Evolutionary conservation across 1,140 invertebrate genomes (phyloP).

Genomic region (Cotesia glomerata): DNA sequence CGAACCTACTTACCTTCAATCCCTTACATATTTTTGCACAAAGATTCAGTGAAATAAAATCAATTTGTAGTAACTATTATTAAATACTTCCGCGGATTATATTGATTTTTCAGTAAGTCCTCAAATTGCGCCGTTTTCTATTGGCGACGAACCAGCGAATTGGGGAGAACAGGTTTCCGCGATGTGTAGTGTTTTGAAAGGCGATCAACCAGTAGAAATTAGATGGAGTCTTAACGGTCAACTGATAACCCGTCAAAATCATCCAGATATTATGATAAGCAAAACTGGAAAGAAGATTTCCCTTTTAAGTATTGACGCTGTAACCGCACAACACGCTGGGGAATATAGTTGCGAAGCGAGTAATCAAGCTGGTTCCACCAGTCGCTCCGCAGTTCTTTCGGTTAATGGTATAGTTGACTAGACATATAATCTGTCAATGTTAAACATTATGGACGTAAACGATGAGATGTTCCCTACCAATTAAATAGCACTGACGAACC

Average conservation of each 20-base stretch:
- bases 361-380: slow-evolving; percentile 71
- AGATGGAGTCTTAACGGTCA: slow-evolving; percentile 63
- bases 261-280: slow-evolving; percentile 39
- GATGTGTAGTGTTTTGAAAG: slow-evolving; percentile 73
- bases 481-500: neutral
- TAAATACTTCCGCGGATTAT: too few relatives aligned
- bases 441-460: neutral
- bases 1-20: too few relatives aligned
- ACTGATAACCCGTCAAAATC: slow-evolving; percentile 32
- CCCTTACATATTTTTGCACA: neutral
- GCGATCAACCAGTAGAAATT: slow-evolving; percentile 71
- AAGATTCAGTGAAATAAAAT: neutral
- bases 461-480: slow-evolving; percentile 50
- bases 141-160: slow-evolving; percentile 73
- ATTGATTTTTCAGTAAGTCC: slow-evolving; percentile 66
- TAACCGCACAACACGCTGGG: slow-evolving; percentile 71
- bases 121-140: slow-evolving; percentile 73
- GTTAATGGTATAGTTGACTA: slow-evolving; percentile 66
- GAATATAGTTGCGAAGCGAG: slow-evolving; percentile 76
- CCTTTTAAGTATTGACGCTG: slow-evolving; percentile 72
- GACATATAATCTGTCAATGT: too few relatives aligned
- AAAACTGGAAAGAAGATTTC: slow-evolving; percentile 62
- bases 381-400: slow-evolving; percentile 67
- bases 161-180: slow-evolving; percentile 74
- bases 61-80: too few relatives aligned